Percentiles rank a stretch among this genome's conserved stretches.
These are phyloP conservation scores for Halcyon leucocephala DNA, from an alignment of 2,797 vertebrate genomes.

Conservation along the genomic window DNA sequence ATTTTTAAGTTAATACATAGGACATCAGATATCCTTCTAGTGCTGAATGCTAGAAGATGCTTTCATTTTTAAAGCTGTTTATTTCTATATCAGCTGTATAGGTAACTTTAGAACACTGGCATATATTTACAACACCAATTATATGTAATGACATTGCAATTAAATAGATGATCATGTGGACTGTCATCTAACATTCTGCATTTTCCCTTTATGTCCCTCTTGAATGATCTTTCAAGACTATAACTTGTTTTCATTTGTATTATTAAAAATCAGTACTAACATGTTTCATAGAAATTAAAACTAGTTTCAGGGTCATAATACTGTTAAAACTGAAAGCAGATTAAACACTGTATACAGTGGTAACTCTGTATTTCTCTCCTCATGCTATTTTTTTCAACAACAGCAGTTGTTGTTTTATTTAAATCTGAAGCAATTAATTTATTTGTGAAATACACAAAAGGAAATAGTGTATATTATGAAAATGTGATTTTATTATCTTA, in stretches of 20 bases:
- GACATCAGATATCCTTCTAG: background rate
- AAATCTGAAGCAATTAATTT: slow-evolving; percentile 6
- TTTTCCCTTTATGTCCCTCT: background rate
- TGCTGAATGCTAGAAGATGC: background rate
- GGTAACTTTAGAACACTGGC: background rate
- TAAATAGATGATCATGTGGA: background rate
- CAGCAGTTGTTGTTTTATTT: background rate
- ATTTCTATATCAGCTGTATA: background rate
- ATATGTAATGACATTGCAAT: background rate
- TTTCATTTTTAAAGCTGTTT: background rate
- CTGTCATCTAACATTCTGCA: background rate
- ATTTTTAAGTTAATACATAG: background rate
- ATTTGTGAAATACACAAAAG: background rate
- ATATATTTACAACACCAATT: background rate
- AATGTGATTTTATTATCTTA: background rate
- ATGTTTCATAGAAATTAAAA: background rate
- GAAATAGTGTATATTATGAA: background rate
- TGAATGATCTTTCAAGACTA: background rate
- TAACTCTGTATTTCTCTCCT: background rate
- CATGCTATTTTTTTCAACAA: slow-evolving; percentile 12
- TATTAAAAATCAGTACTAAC: background rate
- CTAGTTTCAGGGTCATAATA: background rate
- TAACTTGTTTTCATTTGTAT: background rate
- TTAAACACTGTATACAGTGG: background rate
- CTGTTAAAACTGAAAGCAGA: background rate